Conservation (phyloP, 2,888 invertebrate species). For the Tenodera sinensis region DNA sequence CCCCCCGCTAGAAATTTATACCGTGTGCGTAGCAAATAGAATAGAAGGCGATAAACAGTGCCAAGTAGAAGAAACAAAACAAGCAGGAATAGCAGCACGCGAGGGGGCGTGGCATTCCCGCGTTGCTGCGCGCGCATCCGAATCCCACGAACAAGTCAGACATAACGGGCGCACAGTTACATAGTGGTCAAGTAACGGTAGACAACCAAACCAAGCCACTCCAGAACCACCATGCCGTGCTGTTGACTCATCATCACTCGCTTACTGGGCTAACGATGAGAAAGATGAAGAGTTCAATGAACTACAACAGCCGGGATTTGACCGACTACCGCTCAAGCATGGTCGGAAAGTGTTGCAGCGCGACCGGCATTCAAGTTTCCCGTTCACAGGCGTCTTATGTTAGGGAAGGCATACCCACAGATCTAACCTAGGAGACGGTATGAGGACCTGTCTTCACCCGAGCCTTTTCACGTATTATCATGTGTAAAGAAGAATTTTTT, state of each 20-base stretch:
- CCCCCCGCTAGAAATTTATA: too few relatives aligned
- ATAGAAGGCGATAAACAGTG: not conserved
- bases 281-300: slow-evolving; percentile 1
- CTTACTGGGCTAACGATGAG: not conserved
- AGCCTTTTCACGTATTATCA: too few relatives aligned
- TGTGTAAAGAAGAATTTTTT: too few relatives aligned
- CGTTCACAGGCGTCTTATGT: too few relatives aligned
- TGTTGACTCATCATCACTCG: not conserved
- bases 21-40: not conserved
- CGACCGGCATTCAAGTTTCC: too few relatives aligned
- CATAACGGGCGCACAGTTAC: not conserved
- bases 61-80: not conserved
- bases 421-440: too few relatives aligned
- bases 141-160: not conserved
- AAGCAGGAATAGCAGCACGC: not conserved
- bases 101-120: not conserved
- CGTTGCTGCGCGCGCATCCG: not conserved
- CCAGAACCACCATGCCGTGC: not conserved
- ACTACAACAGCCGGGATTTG: not conserved
- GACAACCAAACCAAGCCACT: not conserved
- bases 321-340: not conserved
- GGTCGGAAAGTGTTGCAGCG: not conserved
- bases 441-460: too few relatives aligned
- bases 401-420: too few relatives aligned
- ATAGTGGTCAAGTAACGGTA: slow-evolving; percentile 13